Evolutionary conservation across 1,140 invertebrate species (phyloP), one percentile per base, ranked within the genome.

Genomic region (Scaptodrosophila lebanonensis): DNA sequence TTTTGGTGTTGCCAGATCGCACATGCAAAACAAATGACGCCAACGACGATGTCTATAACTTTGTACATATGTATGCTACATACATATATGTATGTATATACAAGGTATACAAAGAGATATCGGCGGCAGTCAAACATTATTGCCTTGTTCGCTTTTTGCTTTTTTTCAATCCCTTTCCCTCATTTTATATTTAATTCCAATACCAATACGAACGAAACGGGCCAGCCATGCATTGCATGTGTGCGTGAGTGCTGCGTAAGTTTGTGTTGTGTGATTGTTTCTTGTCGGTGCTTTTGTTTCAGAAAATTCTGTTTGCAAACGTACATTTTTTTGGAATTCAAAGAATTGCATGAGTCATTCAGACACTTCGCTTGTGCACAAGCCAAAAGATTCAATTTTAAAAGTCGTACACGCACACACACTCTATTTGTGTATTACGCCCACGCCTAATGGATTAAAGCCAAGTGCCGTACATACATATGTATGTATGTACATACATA

Each of bases 321-420:
- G 49, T 27, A 40, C 54, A 58, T 57, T 66, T 63, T 52, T 58
- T 63, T 51, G 61, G 58, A 60, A 68, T 65, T 65, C 60, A 17
- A 51, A 66, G 35, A 68, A 68, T 65, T 18, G 47, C 20, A 68
- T 68, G 66, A 68, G 56, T 68, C 66, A 68, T 52, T 32, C 38
- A 13, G n/a, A 44, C 12, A 35, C 3, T 17, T 9, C 16, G 8
- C 3, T n/a, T 3, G 16, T 20, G 18, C n/a, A 51, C 18, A 20
- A 1, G 16, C 9, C 2, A 11, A 38, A 9, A 13, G 29, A 51
- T 52, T 50, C 57, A 50, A 43, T 56, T 56, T 56, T 25, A 64
- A 63, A 40, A 47, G 33, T 44, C 13, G 25, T 18, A 65, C 51
- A 16, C 38, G 39, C 60, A 64, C 42, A 30, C 29, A 30, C n/a